Base-by-base conservation (phyloP, 2,113 vertebrate species). In the Cairina moschata region DNA sequence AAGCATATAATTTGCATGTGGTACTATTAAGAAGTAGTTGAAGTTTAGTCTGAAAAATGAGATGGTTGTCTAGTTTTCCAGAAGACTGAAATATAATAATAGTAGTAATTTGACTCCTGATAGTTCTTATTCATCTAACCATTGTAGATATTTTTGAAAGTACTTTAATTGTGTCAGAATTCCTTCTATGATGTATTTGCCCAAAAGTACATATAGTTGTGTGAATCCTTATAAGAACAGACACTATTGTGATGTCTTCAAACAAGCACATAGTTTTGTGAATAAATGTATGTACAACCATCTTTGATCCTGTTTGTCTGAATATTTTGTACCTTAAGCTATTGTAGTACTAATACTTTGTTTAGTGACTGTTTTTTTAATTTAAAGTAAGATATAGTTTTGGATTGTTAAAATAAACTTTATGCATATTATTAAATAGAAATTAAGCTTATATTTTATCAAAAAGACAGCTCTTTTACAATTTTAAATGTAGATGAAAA, bases 401-500 rank as follows among this genome's bases (percentile, higher is more conserved):
- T 86, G 86, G 38, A 72, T 52, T 79, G 17, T 81, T 94, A 88
- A 67, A 95, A 82, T 84, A 52, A 81, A 78, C 4, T 95, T 71
- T 82, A 84, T 93, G 69, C 28, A 69, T 88, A 86, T 90, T 96
- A 59, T 79, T 90, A 60, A 88, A 54, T 71, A 72, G 72, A 81
- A 72, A 28, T 67, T 88, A 91, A 95, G 34, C 28, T 88, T 23
- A 11, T 68, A 38, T 91, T 94, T 95, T 92, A n/a, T 81, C 63
- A 62, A 84, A 88, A 63, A 63, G 58, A 93, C 44, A 77, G 16
- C 23, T 73, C 50, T 96, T 86, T 88, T 87, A 72, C 63, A 63
- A 29, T 89, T 95, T 83, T 90, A 86, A 93, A 90, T 78, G 50
- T 63, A 90, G 94, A 91, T 95, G 28, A 90, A 93, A 77, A 94